Evolutionary conservation across 2,888 invertebrate genomes (phyloP).

Genomic region (Cinara cedri): DNA sequence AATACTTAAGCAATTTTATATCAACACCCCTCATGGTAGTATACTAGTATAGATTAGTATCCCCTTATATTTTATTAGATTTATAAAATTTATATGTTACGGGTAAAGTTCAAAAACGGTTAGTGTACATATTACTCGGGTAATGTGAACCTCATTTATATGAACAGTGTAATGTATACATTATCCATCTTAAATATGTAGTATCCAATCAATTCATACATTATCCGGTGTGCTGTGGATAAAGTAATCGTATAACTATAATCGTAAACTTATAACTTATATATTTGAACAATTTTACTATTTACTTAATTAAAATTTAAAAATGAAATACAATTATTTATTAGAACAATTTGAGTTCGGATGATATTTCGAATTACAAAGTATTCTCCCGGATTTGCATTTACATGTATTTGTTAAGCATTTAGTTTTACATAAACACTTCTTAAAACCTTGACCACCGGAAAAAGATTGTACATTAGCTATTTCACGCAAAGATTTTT

Average conservation of each 20-base stretch:
- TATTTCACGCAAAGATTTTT: too few relatives aligned
- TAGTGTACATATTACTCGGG: neutral
- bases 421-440: too few relatives aligned
- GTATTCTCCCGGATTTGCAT: too few relatives aligned
- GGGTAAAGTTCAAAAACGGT: neutral
- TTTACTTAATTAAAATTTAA: neutral
- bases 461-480: too few relatives aligned
- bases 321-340: neutral
- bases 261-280: neutral
- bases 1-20: too few relatives aligned
- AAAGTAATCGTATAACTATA: neutral
- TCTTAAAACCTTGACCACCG: too few relatives aligned
- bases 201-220: neutral
- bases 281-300: neutral
- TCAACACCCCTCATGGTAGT: too few relatives aligned
- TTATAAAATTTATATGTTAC: too few relatives aligned
- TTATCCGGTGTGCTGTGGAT: neutral
- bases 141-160: neutral
- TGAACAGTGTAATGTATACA: neutral
- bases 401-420: too few relatives aligned
- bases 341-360: neutral
- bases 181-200: neutral
- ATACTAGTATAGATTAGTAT: too few relatives aligned
- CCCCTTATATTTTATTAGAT: too few relatives aligned
- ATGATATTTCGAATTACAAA: neutral